Conservation (phyloP, 2,797 vertebrate species). For the Sebastes miniatus region DNA sequence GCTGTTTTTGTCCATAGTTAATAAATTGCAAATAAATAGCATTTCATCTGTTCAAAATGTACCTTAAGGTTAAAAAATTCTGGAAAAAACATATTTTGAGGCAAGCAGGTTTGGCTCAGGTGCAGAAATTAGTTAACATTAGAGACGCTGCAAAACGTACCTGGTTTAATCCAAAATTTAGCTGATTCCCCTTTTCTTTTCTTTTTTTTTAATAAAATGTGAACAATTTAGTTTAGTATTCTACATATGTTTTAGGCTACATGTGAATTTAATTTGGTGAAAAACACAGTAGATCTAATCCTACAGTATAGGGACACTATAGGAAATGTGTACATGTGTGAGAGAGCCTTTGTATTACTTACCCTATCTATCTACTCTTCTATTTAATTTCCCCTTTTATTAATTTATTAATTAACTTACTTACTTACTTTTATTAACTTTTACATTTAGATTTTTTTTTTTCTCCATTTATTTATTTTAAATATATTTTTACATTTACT, state of each 20-base stretch:
- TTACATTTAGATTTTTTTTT: accelerated
- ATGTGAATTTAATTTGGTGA: neutral
- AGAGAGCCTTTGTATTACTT: no score
- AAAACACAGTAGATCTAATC: accelerated
- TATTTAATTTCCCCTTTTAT: neutral
- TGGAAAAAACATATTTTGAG: no score
- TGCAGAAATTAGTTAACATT: neutral
- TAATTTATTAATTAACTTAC: neutral
- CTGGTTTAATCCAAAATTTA: neutral
- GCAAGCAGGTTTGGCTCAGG: no score
- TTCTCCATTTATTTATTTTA: no score
- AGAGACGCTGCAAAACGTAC: neutral
- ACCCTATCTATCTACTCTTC: no score
- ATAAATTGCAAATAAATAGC: no score
- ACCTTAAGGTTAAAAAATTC: no score
- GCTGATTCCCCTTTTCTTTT: neutral
- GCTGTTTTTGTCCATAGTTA: no score
- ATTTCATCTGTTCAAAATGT: no score
- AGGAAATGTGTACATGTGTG: no score
- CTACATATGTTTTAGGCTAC: neutral
- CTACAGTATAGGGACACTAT: neutral
- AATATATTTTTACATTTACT: no score
- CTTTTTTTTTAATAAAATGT: neutral
- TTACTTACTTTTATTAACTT: no score
- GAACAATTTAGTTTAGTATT: neutral